Evolutionary conservation across 2,888 invertebrate genomes (phyloP).

Genomic region (Malthinus flaveolus): DNA sequence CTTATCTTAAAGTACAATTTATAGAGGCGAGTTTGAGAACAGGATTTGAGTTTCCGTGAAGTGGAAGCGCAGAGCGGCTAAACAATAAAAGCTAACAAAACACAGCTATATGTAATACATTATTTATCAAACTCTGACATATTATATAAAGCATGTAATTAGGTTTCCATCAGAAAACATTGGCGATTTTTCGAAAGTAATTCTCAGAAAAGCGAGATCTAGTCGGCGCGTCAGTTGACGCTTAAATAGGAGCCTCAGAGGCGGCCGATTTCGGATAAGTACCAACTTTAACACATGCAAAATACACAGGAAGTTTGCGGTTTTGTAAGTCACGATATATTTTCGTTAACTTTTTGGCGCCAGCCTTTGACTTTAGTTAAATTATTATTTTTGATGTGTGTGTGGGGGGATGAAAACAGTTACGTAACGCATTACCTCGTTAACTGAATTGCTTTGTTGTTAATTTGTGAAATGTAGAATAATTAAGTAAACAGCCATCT

Average conservation of each 20-base stretch:
- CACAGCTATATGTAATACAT: conserved; percentile 31
- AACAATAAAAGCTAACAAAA: conserved; percentile 19
- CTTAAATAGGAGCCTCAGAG: conserved; percentile 33
- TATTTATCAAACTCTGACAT: conserved; percentile 41
- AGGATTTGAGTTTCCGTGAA: conserved; percentile 30
- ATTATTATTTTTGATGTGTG: too few relatives aligned
- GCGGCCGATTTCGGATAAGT: conserved; percentile 29
- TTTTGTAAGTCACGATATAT: conserved; percentile 36
- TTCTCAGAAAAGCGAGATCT: conserved; percentile 35
- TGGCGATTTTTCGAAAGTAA: conserved; percentile 30
- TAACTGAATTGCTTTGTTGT: too few relatives aligned
- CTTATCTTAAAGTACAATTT: neutral
- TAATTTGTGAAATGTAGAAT: too few relatives aligned
- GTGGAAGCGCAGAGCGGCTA: conserved; percentile 23
- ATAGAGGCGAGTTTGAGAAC: conserved; percentile 12
- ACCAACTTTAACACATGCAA: conserved; percentile 39
- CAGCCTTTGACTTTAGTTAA: conserved; percentile 13
- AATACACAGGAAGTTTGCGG: conserved; percentile 44
- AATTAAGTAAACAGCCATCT: too few relatives aligned
- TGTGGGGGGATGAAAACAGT: too few relatives aligned
- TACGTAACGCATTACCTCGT: too few relatives aligned
- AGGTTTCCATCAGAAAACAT: conserved; percentile 36
- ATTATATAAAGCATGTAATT: conserved; percentile 39
- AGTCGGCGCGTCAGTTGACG: conserved; percentile 33
- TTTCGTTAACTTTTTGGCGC: conserved; percentile 37